Percentiles rank a stretch among this genome's conserved stretches.
These are phyloP conservation scores for Gasterosteus nipponicus DNA, from an alignment of 2,113 vertebrate genomes.

Conservation along the genomic window DNA sequence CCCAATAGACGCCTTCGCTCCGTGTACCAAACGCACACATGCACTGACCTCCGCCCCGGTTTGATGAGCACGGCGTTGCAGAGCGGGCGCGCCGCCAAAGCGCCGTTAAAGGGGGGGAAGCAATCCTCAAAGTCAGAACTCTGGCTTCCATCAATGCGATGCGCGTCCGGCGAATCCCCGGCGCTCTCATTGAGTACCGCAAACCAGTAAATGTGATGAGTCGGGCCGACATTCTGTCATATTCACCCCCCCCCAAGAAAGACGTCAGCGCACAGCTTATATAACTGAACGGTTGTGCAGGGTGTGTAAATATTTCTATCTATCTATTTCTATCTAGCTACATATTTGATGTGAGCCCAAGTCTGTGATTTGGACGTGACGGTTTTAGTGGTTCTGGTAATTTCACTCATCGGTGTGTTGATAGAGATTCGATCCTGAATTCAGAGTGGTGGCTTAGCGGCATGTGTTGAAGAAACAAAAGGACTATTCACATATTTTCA, in stretches of 20 bases:
- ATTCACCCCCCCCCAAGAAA: neutral
- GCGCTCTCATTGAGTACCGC: slow-evolving; percentile 2
- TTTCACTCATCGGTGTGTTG: neutral
- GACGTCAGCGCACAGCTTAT: slow-evolving; percentile 20
- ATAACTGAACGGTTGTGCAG: neutral
- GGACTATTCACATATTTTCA: neutral
- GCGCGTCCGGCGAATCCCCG: slow-evolving; percentile 23
- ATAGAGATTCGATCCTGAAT: neutral
- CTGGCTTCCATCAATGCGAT: slow-evolving; percentile 36
- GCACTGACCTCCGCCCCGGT: neutral
- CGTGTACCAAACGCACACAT: neutral
- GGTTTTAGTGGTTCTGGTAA: neutral
- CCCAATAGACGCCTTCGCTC: neutral
- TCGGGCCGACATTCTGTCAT: slow-evolving; percentile 51
- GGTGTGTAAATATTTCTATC: slow-evolving; percentile 41
- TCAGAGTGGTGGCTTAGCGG: neutral
- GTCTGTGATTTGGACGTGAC: neutral
- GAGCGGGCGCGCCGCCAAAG: neutral
- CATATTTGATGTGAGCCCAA: neutral
- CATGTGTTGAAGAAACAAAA: neutral
- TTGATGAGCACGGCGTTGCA: slow-evolving; percentile 25
- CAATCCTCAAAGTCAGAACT: slow-evolving; percentile 29
- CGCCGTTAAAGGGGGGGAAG: neutral
- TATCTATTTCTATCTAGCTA: neutral
- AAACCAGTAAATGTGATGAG: slow-evolving; percentile 21